A percentile compares a stretch with the other conserved stretches of the same genome.
Evolutionary conservation across 2,797 vertebrate genomes (phyloP).

Genomic region (Rachycentron canadum): DNA sequence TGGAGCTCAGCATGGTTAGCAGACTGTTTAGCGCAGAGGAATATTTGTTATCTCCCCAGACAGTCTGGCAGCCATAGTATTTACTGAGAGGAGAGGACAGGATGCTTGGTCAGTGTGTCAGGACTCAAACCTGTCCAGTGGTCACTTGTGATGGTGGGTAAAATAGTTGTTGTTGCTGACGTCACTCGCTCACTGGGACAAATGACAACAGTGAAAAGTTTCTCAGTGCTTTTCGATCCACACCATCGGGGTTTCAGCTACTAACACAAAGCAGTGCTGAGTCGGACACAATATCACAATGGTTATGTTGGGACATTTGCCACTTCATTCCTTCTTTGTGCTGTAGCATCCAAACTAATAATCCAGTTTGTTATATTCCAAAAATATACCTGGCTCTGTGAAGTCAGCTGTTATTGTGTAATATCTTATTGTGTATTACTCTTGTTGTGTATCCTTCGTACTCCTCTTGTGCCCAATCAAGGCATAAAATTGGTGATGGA

Average conservation of each 20-base stretch:
- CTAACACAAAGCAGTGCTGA: neutral
- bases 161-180: neutral
- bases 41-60: neutral
- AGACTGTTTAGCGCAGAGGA: neutral
- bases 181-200: neutral
- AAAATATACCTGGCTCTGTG: neutral
- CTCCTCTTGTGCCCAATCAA: neutral
- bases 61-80: neutral
- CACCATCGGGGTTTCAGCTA: neutral
- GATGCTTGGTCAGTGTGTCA: neutral
- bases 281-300: neutral
- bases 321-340: neutral
- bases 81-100: neutral
- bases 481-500: neutral
- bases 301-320: neutral
- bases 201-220: neutral
- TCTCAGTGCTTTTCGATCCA: neutral
- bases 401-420: neutral
- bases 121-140: neutral
- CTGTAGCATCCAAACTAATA: neutral
- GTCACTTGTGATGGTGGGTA: neutral
- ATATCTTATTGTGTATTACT: neutral
- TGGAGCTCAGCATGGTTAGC: neutral
- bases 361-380: neutral
- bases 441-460: neutral